A percentile compares a stretch with the other conserved stretches of the same genome.
These are phyloP conservation scores for Catocala fraxini DNA, from an alignment of 2,888 invertebrate genomes.

Conservation along the genomic window DNA sequence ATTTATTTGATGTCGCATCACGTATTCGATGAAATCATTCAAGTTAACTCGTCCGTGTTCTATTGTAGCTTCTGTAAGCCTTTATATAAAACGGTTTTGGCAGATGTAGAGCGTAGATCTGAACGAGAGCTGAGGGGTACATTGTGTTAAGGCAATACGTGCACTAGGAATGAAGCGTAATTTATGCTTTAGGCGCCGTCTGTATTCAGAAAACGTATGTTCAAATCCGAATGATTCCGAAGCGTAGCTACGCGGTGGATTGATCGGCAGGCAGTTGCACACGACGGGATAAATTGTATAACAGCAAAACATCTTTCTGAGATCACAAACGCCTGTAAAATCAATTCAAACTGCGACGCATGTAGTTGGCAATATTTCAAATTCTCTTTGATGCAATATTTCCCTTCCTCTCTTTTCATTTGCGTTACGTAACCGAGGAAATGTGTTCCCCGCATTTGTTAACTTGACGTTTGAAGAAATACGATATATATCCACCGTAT, in stretches of 20 bases:
- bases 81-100: constrained; percentile 21
- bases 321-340: constrained; percentile 72
- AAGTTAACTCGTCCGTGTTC: constrained; percentile 30
- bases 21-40: constrained; percentile 36
- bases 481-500: constrained; percentile 25
- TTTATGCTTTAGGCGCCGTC: constrained; percentile 19
- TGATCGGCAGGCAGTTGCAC: constrained; percentile 21
- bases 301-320: constrained; percentile 49
- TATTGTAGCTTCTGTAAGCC: constrained; percentile 24
- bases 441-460: constrained; percentile 58
- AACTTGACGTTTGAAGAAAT: constrained; percentile 47
- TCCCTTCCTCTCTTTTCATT: constrained; percentile 63
- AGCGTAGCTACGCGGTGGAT: constrained; percentile 23
- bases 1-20: constrained; percentile 28
- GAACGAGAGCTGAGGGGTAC: not conserved
- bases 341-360: constrained; percentile 76
- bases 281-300: constrained; percentile 49
- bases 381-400: constrained; percentile 80
- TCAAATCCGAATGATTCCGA: constrained; percentile 25
- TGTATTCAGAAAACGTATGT: constrained; percentile 15
- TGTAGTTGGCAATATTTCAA: constrained; percentile 84
- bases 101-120: not conserved
- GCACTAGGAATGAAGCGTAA: constrained; percentile 22
- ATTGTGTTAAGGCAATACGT: constrained; percentile 16
- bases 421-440: constrained; percentile 65